phyloP scores from a whole-genome alignment of 2,113 vertebrate genomes.

The Rhynchopsitta pachyrhyncha region DNA sequence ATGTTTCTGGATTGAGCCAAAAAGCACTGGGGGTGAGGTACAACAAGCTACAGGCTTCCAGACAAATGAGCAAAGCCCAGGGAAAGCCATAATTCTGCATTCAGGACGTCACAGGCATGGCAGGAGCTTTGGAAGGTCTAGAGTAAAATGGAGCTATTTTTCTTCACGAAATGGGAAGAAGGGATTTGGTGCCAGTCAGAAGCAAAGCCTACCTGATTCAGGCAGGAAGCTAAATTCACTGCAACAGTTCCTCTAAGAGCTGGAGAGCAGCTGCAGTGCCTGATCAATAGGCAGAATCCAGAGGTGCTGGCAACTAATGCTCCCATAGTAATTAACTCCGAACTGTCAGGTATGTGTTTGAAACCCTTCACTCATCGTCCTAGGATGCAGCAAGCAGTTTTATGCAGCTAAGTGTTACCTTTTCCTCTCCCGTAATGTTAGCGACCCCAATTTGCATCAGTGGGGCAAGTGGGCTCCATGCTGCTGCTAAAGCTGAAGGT shows the following conservation, averaged over 20 bases:
- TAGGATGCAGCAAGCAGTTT: constrained; percentile 43
- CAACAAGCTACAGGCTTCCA: constrained; percentile 17
- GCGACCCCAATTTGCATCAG: not conserved
- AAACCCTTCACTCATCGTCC: constrained; percentile 56
- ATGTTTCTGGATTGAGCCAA: not conserved
- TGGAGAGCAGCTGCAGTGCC: constrained; percentile 23
- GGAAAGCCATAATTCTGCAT: constrained; percentile 48
- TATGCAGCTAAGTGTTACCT: not conserved
- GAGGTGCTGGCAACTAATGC: constrained; percentile 56
- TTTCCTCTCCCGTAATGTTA: not conserved
- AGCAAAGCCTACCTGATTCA: constrained; percentile 63
- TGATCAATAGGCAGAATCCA: constrained; percentile 65
- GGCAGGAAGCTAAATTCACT: constrained; percentile 69
- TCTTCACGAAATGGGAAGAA: constrained; percentile 52
- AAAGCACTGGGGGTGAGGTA: not conserved
- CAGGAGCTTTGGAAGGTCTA: constrained; percentile 54
- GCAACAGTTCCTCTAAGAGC: constrained; percentile 61
- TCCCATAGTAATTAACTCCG: constrained; percentile 71
- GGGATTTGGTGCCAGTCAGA: constrained; percentile 57
- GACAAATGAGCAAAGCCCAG: constrained; percentile 44
- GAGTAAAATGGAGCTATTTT: constrained; percentile 51
- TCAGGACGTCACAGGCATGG: constrained; percentile 40
- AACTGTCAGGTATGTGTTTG: constrained; percentile 68
- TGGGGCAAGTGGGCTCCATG: not conserved
- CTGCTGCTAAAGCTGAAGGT: constrained; percentile 22